Conservation (phyloP, 2,888 invertebrate species). For the Drosophila mulleri region DNA sequence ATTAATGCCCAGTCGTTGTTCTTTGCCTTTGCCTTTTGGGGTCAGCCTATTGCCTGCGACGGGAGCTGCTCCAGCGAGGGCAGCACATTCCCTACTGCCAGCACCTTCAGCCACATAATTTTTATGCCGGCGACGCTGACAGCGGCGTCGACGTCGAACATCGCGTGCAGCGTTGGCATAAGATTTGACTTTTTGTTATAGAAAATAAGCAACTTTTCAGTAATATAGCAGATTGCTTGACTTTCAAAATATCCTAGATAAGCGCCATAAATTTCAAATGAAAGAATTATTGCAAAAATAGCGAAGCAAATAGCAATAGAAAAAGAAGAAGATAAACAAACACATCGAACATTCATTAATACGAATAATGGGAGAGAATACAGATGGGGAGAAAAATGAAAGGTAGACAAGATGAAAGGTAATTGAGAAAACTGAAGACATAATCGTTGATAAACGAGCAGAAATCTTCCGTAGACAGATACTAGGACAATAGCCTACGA, state of each 20-base stretch:
- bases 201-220: constrained; percentile 30
- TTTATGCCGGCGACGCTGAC: constrained; percentile 56
- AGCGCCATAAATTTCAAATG: not conserved
- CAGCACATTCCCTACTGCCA: constrained; percentile 70
- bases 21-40: constrained; percentile 56
- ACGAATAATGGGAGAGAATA: no score
- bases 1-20: constrained; percentile 52
- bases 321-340: no score
- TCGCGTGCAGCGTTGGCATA: constrained; percentile 72
- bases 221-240: not conserved
- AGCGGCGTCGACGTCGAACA: constrained; percentile 38
- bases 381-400: no score
- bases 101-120: constrained; percentile 74
- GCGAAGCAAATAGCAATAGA: no score
- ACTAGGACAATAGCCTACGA: no score
- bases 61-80: constrained; percentile 60
- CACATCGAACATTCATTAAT: no score
- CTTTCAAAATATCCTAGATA: constrained; percentile 40
- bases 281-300: no score
- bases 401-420: not conserved
- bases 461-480: no score
- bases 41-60: constrained; percentile 59
- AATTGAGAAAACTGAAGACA: not conserved
- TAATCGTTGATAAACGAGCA: no score
- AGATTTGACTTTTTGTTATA: constrained; percentile 47